Percentiles rank a stretch among this genome's conserved stretches.
phyloP scores from a whole-genome alignment of 1,140 invertebrate species.

The Ditylenchus dipsaci region DNA sequence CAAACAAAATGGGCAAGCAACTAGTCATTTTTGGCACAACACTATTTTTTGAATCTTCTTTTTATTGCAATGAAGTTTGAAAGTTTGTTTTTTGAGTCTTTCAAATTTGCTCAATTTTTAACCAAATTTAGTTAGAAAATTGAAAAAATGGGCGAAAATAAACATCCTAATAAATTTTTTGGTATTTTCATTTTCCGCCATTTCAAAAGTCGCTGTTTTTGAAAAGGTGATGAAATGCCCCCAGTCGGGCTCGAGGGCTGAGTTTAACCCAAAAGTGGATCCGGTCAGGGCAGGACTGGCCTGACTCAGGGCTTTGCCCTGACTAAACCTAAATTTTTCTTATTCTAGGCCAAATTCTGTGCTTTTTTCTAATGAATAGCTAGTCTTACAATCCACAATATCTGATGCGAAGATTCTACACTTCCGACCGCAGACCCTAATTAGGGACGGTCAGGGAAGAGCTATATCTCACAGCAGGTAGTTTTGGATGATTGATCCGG shows the following conservation, averaged over 20 bases:
- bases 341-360: no score
- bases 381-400: no score
- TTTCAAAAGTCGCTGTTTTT: no score
- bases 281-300: no score
- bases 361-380: no score
- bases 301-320: no score
- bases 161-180: neutral
- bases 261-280: no score
- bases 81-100: neutral
- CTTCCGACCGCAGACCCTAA: slow-evolving; percentile 1
- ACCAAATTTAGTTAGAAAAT: neutral
- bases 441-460: slow-evolving; percentile 1
- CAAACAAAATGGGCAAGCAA: neutral
- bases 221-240: no score
- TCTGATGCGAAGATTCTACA: no score
- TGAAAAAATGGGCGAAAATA: neutral
- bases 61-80: neutral
- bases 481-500: neutral
- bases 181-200: neutral
- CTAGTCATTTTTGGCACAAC: neutral
- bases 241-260: no score
- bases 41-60: neutral
- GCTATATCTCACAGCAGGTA: slow-evolving; percentile 22
- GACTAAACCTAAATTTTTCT: no score
- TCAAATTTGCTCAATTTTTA: neutral